Evolutionary conservation across 2,797 vertebrate species (phyloP).

Genomic region (Gallinago solitaria): DNA sequence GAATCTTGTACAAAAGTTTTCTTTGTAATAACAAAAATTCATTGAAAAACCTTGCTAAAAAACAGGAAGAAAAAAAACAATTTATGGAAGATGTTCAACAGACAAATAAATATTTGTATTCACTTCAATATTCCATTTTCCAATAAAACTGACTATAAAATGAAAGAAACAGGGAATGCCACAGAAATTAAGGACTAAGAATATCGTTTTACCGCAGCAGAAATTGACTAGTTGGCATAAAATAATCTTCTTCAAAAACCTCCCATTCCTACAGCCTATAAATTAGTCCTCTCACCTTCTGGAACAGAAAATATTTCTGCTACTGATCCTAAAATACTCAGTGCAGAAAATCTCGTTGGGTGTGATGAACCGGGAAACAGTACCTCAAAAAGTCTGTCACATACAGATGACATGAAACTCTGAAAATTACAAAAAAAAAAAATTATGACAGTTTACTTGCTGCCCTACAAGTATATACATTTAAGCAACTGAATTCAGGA

Average conservation of each 20-base stretch:
- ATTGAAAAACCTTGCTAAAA: background rate
- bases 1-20: background rate
- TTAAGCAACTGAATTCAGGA: background rate
- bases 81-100: background rate
- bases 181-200: background rate
- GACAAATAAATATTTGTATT: background rate
- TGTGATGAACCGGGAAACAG: conserved; percentile 92
- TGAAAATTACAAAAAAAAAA: conserved; percentile 55
- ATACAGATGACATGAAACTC: conserved; percentile 89
- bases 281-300: conserved; percentile 67
- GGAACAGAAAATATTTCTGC: conserved; percentile 82
- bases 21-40: background rate
- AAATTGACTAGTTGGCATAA: background rate
- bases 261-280: background rate
- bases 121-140: background rate
- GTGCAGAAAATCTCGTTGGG: conserved; percentile 87
- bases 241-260: background rate
- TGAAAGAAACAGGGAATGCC: background rate
- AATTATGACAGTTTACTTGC: background rate
- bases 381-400: conserved; percentile 84
- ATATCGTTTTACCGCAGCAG: background rate
- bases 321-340: conserved; percentile 87
- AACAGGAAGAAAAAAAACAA: background rate
- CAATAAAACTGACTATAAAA: background rate
- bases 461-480: background rate